These are phyloP conservation scores for Caenorhabditis brenneri DNA, from an alignment of 1,140 invertebrate genomes.

Conservation along the genomic window DNA sequence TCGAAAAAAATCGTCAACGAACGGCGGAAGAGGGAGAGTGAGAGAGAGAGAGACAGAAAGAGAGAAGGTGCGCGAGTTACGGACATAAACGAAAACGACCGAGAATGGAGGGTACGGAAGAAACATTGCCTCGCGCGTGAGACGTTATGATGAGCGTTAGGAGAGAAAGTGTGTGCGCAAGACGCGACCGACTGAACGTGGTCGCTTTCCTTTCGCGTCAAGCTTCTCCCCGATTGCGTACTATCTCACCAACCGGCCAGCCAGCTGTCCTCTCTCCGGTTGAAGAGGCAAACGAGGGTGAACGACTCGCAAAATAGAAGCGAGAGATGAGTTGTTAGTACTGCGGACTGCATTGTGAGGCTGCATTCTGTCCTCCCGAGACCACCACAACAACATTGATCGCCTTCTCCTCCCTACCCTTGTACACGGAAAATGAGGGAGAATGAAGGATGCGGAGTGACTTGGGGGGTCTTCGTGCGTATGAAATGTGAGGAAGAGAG, in stretches of 20 bases:
- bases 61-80: background rate
- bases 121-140: conserved; percentile 5
- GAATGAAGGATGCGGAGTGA: background rate
- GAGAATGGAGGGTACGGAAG: background rate
- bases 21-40: too few species aligned
- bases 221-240: background rate
- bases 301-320: background rate
- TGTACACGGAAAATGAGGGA: background rate
- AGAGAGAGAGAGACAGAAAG: too few species aligned
- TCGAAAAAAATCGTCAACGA: background rate
- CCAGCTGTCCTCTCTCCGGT: conserved; percentile 11
- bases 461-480: background rate
- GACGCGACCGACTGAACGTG: conserved; percentile 1
- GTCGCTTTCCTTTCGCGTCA: background rate
- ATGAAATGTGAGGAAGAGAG: background rate
- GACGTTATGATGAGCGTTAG: background rate
- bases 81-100: background rate
- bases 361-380: background rate
- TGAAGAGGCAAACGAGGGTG: background rate
- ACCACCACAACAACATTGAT: conserved; percentile 15
- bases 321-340: conserved; percentile 33
- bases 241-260: background rate
- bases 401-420: background rate
- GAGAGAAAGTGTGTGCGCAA: background rate
- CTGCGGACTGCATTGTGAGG: background rate